A percentile compares a stretch with the other conserved stretches of the same genome.
These are phyloP conservation scores for Calliscelio sp. DNA, from an alignment of 2,888 invertebrate genomes.

Conservation along the genomic window DNA sequence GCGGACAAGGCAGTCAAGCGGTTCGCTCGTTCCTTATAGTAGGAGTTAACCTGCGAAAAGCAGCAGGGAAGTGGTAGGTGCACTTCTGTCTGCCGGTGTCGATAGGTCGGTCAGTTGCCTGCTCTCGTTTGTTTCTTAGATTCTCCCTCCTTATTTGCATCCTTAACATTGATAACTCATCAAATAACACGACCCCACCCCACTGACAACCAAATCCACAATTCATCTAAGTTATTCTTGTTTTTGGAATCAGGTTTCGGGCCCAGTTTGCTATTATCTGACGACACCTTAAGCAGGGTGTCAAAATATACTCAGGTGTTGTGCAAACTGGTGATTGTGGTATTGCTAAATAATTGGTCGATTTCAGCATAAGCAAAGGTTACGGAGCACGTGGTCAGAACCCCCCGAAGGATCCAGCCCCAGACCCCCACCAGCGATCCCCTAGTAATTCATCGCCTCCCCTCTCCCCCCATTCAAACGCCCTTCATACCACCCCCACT, in stretches of 20 bases:
- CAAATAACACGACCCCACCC: too few species aligned
- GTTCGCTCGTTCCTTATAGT: slow-evolving; percentile 81
- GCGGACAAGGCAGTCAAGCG: slow-evolving; percentile 76
- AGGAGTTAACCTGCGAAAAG: slow-evolving; percentile 83
- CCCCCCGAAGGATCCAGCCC: slow-evolving; percentile 79
- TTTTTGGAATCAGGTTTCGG: too few species aligned
- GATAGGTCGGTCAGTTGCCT: slow-evolving; percentile 71
- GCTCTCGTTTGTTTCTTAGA: slow-evolving; percentile 43
- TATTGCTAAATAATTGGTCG: not conserved
- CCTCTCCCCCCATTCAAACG: slow-evolving; percentile 71
- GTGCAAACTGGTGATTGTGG: too few species aligned
- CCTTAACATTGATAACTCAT: too few species aligned
- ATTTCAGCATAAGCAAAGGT: not conserved
- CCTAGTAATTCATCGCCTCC: slow-evolving; percentile 69
- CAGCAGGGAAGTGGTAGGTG: slow-evolving; percentile 81
- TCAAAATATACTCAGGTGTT: too few species aligned
- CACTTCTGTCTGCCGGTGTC: slow-evolving; percentile 78
- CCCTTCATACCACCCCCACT: slow-evolving; percentile 75
- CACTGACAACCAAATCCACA: too few species aligned
- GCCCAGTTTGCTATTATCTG: too few species aligned
- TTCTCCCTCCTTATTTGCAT: slow-evolving; percentile 51
- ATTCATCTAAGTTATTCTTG: too few species aligned
- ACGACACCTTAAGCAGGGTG: too few species aligned
- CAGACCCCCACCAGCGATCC: slow-evolving; percentile 72
- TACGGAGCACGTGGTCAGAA: slow-evolving; percentile 82